Base-by-base conservation (phyloP, 30 jellyfish, hydroid and myxozoan species). In the Turritopsis rubra region DNA sequence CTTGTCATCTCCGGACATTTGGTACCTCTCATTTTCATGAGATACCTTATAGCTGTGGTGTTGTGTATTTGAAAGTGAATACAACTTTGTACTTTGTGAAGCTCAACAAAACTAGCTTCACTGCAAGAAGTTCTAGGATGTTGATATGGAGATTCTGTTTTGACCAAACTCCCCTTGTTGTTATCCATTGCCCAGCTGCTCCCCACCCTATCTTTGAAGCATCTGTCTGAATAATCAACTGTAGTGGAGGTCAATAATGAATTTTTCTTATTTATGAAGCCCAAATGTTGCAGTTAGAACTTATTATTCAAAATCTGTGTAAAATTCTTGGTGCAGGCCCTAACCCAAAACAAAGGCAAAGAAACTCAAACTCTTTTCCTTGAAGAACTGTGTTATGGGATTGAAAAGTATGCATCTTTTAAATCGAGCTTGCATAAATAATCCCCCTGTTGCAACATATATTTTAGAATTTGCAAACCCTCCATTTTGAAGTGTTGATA, bases 401-500 rank as follows among this genome's bases (percentile, higher is more conserved):
- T 27, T n/a, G 31, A n/a, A 27, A 68, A 68, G 30, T 68, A 68
- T 23, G 77, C 21, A 19, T 68, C 77, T 68, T 68, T 68, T 27
- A 68, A 23, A 23, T 60, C 73, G 19, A 68, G 30, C 21, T 0
- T 68, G 77, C 22, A 68, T 27, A 68, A n/a, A 23, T 27, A 68
- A 68, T 68, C 77, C 17, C 77, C 21, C 30, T 68, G 31, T 23
- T 21, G 27, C 78, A 54, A 68, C 30, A 68, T 23, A 22, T n/a
- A 68, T 68, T 68, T 68, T 68, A 68, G 77, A n/a, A 8, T n/a
- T 16, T 68, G 77, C 77, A 68, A 68, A 68, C 21, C 77, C 77
- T 68, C 77, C 77, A 68, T 68, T 19, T 68, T 68, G 77, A 68
- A 68, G 77, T 68, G 77, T 68, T 68, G 31, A 22, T 68, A 68